These are phyloP conservation scores for Julus scanicus DNA, from an alignment of 2,888 invertebrate genomes.

Conservation along the genomic window DNA sequence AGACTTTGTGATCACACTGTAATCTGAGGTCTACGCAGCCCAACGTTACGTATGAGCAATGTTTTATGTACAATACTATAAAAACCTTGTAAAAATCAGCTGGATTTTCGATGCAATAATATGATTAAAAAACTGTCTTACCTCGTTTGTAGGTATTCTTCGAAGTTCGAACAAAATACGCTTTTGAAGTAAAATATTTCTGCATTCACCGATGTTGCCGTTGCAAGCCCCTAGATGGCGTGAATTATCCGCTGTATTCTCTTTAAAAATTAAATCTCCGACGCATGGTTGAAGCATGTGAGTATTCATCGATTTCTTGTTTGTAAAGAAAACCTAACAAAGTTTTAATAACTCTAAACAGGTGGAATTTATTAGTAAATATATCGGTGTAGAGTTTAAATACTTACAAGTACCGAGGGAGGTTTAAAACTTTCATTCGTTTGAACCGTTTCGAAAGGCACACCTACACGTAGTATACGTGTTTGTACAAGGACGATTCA, in stretches of 20 bases:
- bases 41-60: too few relatives aligned
- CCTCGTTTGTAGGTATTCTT: too few relatives aligned
- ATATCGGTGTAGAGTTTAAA: background rate
- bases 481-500: background rate
- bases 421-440: background rate
- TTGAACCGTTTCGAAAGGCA: background rate
- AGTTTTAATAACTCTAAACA: constrained; percentile 5
- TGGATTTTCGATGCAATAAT: too few relatives aligned
- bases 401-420: background rate
- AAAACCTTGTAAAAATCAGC: too few relatives aligned
- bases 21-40: too few relatives aligned
- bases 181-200: too few relatives aligned
- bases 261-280: too few relatives aligned
- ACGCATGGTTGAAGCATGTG: background rate
- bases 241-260: background rate
- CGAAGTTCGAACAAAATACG: too few relatives aligned
- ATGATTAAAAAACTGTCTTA: too few relatives aligned
- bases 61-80: too few relatives aligned
- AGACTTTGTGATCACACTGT: too few relatives aligned
- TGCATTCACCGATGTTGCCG: background rate
- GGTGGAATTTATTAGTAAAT: background rate
- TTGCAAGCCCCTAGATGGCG: background rate
- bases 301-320: background rate
- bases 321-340: background rate
- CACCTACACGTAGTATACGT: background rate